phyloP scores from a whole-genome alignment of 2,888 invertebrate genomes.

The Eupithecia dodoneata region DNA sequence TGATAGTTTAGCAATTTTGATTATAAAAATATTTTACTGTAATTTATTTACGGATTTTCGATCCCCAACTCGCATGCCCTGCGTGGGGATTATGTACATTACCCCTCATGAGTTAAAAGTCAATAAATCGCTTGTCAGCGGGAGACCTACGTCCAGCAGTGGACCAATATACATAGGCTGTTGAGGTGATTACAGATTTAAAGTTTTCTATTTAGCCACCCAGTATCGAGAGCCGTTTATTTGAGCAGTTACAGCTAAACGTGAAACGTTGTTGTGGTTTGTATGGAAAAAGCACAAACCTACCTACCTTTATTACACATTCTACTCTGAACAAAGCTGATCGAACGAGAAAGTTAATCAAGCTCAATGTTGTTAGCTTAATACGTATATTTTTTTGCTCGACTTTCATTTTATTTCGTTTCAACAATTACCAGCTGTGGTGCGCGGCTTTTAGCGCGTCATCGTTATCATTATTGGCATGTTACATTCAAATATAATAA shows the following conservation, averaged over 20 bases:
- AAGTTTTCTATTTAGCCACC: background rate
- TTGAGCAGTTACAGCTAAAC: background rate
- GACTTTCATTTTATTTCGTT: constrained; percentile 22
- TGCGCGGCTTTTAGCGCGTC: background rate
- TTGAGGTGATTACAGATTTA: too few species aligned
- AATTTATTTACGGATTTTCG: background rate
- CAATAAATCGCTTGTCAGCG: too few species aligned
- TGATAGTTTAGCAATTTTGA: too few species aligned
- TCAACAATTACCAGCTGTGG: background rate
- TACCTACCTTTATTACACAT: background rate
- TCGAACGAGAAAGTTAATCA: constrained; percentile 55
- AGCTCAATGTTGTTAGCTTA: constrained; percentile 39
- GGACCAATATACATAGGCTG: too few species aligned
- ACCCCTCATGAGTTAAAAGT: too few species aligned
- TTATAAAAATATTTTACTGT: too few species aligned
- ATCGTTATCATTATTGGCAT: background rate
- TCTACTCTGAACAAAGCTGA: constrained; percentile 42
- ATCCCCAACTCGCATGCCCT: too few species aligned
- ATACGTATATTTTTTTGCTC: constrained; percentile 21
- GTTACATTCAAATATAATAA: too few species aligned
- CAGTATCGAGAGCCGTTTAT: background rate
- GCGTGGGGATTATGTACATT: too few species aligned
- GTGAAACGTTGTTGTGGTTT: background rate
- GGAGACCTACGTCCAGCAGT: too few species aligned
- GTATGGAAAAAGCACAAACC: constrained; percentile 1